phyloP scores from a whole-genome alignment of 2,797 vertebrate genomes.

The Malacoctenus gilli region DNA sequence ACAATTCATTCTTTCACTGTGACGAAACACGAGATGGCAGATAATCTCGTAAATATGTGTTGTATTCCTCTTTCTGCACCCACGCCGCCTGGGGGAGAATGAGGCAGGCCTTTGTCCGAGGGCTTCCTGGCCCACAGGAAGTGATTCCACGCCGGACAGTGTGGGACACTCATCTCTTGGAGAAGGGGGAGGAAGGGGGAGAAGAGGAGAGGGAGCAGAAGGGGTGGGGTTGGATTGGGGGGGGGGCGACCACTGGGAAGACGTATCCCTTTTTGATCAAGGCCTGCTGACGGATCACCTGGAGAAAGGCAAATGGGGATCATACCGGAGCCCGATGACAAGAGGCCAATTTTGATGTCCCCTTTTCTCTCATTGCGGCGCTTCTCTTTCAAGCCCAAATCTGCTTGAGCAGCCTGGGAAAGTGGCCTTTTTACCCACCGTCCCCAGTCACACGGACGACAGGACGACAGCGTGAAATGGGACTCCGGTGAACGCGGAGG shows the following conservation, averaged over 20 bases:
- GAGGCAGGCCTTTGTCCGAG: slow-evolving; percentile 79
- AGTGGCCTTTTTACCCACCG: slow-evolving; percentile 68
- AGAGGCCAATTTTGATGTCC: slow-evolving; percentile 83
- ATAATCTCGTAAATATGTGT: slow-evolving; percentile 83
- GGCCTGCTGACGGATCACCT: slow-evolving; percentile 80
- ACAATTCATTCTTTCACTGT: slow-evolving; percentile 77
- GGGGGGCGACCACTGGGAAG: slow-evolving; percentile 71
- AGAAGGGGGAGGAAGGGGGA: too few relatives aligned
- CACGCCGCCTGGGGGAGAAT: slow-evolving; percentile 47
- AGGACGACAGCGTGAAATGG: slow-evolving; percentile 50
- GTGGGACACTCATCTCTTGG: slow-evolving; percentile 82
- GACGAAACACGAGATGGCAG: slow-evolving; percentile 76
- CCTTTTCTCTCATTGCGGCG: slow-evolving; percentile 77
- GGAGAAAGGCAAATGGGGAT: slow-evolving; percentile 84
- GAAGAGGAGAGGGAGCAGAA: too few relatives aligned
- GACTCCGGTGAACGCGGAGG: slow-evolving; percentile 39
- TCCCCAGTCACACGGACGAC: slow-evolving; percentile 53
- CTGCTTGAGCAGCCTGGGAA: slow-evolving; percentile 79
- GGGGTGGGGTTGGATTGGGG: too few relatives aligned
- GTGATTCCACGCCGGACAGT: slow-evolving; percentile 78
- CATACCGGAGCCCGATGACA: slow-evolving; percentile 81
- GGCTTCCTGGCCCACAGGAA: slow-evolving; percentile 80
- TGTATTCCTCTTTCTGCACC: slow-evolving; percentile 73
- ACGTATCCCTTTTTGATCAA: slow-evolving; percentile 84
- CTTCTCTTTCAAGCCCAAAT: slow-evolving; percentile 79